Conservation (phyloP, 2,113 vertebrate species). For the Hystrix brachyura region DNA sequence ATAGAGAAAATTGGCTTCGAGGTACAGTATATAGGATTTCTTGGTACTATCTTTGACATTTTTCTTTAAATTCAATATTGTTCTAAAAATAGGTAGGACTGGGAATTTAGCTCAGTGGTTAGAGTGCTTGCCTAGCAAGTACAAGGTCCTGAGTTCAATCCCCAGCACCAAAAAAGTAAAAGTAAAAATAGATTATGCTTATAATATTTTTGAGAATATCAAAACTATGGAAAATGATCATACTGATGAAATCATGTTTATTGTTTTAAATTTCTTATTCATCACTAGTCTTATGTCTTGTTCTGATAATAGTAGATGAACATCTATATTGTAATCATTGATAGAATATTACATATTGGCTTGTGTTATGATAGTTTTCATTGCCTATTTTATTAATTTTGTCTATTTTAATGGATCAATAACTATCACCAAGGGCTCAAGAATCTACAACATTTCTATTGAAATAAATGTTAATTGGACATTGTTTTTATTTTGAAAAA, state of each 20-base stretch:
- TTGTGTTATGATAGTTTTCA: not conserved
- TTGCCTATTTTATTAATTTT: conserved; percentile 39
- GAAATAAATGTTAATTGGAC: not conserved
- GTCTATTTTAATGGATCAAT: conserved; percentile 24
- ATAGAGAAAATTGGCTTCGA: not conserved
- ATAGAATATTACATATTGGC: conserved; percentile 33
- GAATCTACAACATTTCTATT: not conserved
- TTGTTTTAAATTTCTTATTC: conserved; percentile 27
- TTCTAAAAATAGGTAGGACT: not conserved
- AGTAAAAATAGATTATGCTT: not conserved
- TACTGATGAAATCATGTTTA: not conserved
- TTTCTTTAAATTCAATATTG: not conserved
- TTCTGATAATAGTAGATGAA: not conserved
- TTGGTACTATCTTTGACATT: not conserved
- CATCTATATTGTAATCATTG: not conserved
- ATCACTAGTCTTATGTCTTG: not conserved
- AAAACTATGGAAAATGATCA: conserved; percentile 1
- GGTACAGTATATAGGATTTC: not conserved
- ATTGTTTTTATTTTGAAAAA: not conserved
- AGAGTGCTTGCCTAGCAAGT: no score
- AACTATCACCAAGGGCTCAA: not conserved
- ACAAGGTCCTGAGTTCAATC: no score
- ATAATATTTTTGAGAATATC: conserved; percentile 19
- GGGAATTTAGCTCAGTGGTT: no score
- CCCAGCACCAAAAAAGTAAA: no score